A percentile compares a stretch with the other conserved stretches of the same genome.
Conservation (phyloP, 2,113 vertebrate species). For the Plotosus lineatus region DNA sequence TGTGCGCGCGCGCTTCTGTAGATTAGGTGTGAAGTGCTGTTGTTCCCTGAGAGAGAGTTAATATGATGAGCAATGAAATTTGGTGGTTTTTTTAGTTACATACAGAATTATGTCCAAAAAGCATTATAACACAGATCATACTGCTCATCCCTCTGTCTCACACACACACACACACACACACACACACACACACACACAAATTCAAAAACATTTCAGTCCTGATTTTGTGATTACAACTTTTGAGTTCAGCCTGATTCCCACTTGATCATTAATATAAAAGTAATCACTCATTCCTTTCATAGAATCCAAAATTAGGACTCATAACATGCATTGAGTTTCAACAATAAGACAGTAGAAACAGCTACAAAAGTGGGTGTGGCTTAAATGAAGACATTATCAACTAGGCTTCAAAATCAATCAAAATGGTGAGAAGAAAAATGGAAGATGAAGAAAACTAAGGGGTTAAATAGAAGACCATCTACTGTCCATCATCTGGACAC, state of each 20-base stretch:
- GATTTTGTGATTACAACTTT: neutral
- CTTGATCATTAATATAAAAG: neutral
- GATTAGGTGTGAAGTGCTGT: slow-evolving; percentile 23
- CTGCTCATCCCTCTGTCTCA: too few relatives aligned
- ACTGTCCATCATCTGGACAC: too few relatives aligned
- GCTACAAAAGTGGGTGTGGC: neutral
- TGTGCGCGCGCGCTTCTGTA: slow-evolving; percentile 37
- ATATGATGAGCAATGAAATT: neutral
- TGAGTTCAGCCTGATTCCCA: neutral
- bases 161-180: too few relatives aligned
- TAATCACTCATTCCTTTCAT: neutral
- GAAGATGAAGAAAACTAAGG: too few relatives aligned
- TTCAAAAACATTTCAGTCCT: neutral
- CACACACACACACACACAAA: too few relatives aligned
- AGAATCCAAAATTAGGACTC: neutral
- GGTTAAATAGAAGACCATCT: too few relatives aligned
- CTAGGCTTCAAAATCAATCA: neutral
- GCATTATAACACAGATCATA: neutral
- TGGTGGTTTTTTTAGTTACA: neutral
- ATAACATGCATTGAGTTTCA: neutral
- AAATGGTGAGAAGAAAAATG: neutral
- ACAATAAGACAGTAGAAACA: neutral
- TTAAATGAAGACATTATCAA: neutral
- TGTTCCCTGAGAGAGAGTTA: slow-evolving; percentile 9
- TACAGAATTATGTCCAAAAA: neutral